Base-by-base conservation (phyloP, 2,888 invertebrate genomes). In the Diadegma fenestrale region DNA sequence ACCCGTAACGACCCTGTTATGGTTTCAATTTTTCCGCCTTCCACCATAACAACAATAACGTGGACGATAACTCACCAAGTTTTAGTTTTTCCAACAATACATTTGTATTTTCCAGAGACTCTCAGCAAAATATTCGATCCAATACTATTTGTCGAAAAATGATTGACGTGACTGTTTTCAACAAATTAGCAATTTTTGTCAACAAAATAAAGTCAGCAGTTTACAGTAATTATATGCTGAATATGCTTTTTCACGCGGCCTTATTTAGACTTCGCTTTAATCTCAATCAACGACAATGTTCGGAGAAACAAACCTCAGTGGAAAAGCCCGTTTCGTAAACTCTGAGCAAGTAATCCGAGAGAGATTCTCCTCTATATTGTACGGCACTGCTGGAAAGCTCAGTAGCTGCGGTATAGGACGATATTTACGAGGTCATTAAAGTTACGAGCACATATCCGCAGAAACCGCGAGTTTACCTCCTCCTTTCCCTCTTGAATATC, bases 371-470 rank as follows among this genome's bases (percentile, higher is more conserved):
- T 72, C 30, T 80, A 73, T 72, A 64, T 54, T 61, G 51, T 73
- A 63, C 68, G 69, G 61, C 33, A 37, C 30, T 75, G 71, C 71
- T 72, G 30, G 72, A 72, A n/a, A 82, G 71, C 75, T 66, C 76
- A 6, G 63, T 80, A 26, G 43, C 58, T 58, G 72, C 54, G 78
- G 45, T 63, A 76, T 85, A 81, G 79, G 71, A 75, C 80, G 71
- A 85, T 87, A 87, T 89, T 88, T 89, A 90, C 86, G 89, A 88
- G 87, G 87, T 86, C 87, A 87, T 89, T 89, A 90, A 89, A 88
- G 88, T 89, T 88, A 88, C 87, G 86, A 75, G 61, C 80, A 72
- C 85, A 88, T 87, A 88, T 88, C 84, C 88, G 80, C 66, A 61
- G 82, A 76, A 82, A 66, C 75, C 66, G 82, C 64, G 72, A 75